These are phyloP conservation scores for Paramormyrops hopkinsi DNA, from an alignment of 2,797 vertebrate genomes.

Conservation along the genomic window DNA sequence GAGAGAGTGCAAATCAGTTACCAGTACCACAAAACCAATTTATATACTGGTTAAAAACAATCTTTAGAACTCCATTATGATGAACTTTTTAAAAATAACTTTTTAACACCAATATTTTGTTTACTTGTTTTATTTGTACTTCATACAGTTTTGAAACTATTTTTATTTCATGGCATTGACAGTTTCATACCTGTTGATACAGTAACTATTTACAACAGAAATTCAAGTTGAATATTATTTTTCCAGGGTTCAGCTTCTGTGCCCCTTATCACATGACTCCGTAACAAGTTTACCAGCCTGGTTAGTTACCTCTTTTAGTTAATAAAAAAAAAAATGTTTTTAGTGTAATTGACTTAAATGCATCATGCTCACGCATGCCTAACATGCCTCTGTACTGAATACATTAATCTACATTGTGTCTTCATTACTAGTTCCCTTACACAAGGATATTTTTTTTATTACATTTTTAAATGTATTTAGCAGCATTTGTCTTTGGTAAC, in stretches of 20 bases:
- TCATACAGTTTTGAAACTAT: background rate
- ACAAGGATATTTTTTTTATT: background rate
- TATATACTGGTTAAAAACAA: background rate
- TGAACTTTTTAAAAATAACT: background rate
- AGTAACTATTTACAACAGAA: background rate
- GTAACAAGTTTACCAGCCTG: background rate
- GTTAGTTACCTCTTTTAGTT: background rate
- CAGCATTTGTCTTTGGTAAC: background rate
- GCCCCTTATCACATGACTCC: background rate
- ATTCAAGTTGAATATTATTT: background rate
- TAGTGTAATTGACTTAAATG: slow-evolving; percentile 7
- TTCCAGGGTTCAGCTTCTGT: background rate
- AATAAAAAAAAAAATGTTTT: background rate
- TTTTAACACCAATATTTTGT: background rate
- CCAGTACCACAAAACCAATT: background rate
- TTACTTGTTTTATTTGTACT: background rate
- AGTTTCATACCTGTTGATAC: background rate
- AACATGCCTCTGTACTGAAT: background rate
- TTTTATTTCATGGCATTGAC: background rate
- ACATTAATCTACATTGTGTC: background rate
- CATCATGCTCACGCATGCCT: slow-evolving; percentile 10
- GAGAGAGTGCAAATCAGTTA: background rate
- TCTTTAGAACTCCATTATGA: background rate
- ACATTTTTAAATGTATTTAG: background rate
- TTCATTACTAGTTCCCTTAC: background rate